Evolutionary conservation across 2,888 invertebrate species (phyloP), one percentile per base, ranked within the genome.

Genomic region (Limnephilus marmoratus): DNA sequence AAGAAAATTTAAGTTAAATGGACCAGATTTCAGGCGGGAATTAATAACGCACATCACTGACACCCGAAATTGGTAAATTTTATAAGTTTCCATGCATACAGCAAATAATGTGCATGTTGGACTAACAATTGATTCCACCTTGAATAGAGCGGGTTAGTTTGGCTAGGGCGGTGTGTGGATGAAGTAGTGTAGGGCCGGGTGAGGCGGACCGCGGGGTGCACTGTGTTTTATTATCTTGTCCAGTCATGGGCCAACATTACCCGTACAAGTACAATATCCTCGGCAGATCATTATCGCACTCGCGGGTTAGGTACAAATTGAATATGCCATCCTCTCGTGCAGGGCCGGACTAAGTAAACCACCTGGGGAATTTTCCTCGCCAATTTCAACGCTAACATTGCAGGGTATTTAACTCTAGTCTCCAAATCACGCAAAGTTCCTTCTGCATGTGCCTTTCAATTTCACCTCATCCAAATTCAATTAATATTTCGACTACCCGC

Each of bases 271-370:
- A 82, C 86, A 86, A 49, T 86, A 88, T 88, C 88, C 88, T 68
- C 88, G 13, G 13, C 9, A 37, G 88, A 88, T 88, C 68, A 15
- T 4, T 68, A 88, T 88, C 88, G 88, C 34, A 18, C 18, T 24
- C 88, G 88, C 88, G 88, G 88, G 88, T 68, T 68, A 7, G 88
- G 49, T 88, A 88, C 88, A 88, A 88, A 88, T 88, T 88, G 88
- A 88, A 88, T 88, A 88, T 45, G 49, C 86, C 86, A 49, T 86
- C 86, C 86, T 86, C 41, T 29, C 12, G n/a, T 29, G 53, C 68
- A 88, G 68, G 88, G 34, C 80, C 88, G 68, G 34, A 31, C 15
- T 31, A 31, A 18, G 68, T 24, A 68, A 68, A 24, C n/a, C 24
- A n/a, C 68, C 2, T n/a, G 24, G n/a, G n/a, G 9, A 68, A 49